Evolutionary conservation across 2,888 invertebrate species (phyloP), one percentile per base, ranked within the genome.

Genomic region (Synanthedon andrenaeformis): DNA sequence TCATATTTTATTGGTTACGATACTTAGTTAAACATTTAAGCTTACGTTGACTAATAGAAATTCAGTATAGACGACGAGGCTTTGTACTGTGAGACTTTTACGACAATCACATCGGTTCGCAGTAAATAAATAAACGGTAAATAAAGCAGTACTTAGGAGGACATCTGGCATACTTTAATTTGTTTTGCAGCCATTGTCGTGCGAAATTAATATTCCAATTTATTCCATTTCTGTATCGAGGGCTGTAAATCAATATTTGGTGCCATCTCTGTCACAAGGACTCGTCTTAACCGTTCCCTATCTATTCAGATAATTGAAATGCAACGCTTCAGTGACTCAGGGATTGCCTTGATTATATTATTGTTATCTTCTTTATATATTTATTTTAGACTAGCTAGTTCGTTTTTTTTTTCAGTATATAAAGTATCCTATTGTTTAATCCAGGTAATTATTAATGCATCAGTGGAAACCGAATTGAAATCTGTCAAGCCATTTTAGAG

Each of bases 181-280:
- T 85, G 83, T 84, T 54, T 82, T 79, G 80, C 76, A 70, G 69
- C 71, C 79, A 82, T 85, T 86, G 86, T 85, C 79, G 78, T 81
- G 82, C 80, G 73, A 79, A 85, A 87, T 87, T 87, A 87, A 86
- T 87, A 87, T 86, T 86, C 84, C 80, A 85, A 86, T 85, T 85
- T 85, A 86, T 86, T 86, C 85, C 80, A 80, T 79, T 81, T 81
- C 78, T 77, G 79, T 83, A 84, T 82, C 76, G 77, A 74, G 78
- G 76, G 74, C 69, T 75, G 76, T 76, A 76, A 79, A 86, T 85
- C 84, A 84, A 85, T 86, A 84, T 82, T 82, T 75, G 74, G 70
- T 68, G 71, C 72, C 71, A 68, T 75, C 75, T 72, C 75, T 70
- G 69, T 70, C 70, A 66, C 65, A 58, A 59, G 63, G 59, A 65